Conservation (phyloP, 2,797 vertebrate genomes). For the Centroberyx gerrardi region DNA sequence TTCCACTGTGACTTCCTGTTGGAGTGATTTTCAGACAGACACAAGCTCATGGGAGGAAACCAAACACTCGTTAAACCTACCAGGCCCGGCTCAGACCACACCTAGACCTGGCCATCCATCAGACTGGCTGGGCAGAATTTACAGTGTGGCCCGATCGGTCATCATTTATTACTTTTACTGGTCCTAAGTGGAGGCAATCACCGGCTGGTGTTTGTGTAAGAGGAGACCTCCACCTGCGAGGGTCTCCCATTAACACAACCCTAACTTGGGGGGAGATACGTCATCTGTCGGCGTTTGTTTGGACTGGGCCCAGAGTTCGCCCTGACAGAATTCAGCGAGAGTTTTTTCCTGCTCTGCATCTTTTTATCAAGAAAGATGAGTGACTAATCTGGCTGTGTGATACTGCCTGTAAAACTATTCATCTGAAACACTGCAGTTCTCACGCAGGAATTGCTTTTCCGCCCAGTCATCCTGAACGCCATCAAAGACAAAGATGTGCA, state of each 20-base stretch:
- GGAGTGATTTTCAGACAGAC: slow-evolving; percentile 76
- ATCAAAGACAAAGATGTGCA: slow-evolving; percentile 73
- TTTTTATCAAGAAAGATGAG: slow-evolving; percentile 48
- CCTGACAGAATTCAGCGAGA: slow-evolving; percentile 28
- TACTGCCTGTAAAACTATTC: slow-evolving; percentile 10
- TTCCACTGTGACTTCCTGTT: slow-evolving; percentile 71
- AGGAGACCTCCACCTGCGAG: slow-evolving; percentile 83
- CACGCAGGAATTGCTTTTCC: slow-evolving; percentile 38
- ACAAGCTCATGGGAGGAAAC: slow-evolving; percentile 75
- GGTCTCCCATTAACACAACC: slow-evolving; percentile 81
- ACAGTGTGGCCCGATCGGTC: slow-evolving; percentile 82
- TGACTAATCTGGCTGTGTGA: slow-evolving; percentile 25
- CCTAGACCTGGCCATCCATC: slow-evolving; percentile 78
- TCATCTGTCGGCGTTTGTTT: slow-evolving; percentile 64
- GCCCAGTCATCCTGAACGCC: slow-evolving; percentile 62
- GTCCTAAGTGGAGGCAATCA: slow-evolving; percentile 82
- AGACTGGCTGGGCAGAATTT: slow-evolving; percentile 80
- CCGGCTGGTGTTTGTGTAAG: slow-evolving; percentile 83
- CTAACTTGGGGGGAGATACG: slow-evolving; percentile 70
- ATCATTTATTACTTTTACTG: slow-evolving; percentile 87
- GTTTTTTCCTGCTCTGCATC: slow-evolving; percentile 35
- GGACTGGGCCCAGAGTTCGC: slow-evolving; percentile 36
- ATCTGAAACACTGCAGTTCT: slow-evolving; percentile 24
- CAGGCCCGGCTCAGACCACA: slow-evolving; percentile 75
- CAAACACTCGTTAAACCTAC: slow-evolving; percentile 75